Percentiles rank a stretch among this genome's conserved stretches.
Evolutionary conservation across 2,113 vertebrate genomes (phyloP).

Genomic region (Otus sunia): DNA sequence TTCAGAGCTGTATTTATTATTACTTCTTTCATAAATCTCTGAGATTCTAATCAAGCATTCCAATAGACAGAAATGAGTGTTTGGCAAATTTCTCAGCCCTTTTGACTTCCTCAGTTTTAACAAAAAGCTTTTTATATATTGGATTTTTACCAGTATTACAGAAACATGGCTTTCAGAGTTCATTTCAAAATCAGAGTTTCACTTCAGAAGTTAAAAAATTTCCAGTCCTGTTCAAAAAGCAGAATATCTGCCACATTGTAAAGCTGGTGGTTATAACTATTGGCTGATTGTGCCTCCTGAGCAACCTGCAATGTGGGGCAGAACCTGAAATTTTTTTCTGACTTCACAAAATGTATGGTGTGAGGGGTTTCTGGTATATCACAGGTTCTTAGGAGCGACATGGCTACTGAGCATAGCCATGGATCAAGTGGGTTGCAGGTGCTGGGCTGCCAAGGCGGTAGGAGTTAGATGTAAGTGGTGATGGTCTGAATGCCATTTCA

Average conservation of each 20-base stretch:
- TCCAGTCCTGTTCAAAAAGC: neutral
- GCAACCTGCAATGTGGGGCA: rapidly evolving
- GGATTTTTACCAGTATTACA: neutral
- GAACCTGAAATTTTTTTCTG: neutral
- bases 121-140: neutral
- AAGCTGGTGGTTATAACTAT: neutral
- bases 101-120: neutral
- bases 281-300: neutral
- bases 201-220: neutral
- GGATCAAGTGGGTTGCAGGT: neutral
- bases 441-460: neutral
- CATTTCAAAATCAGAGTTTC: neutral
- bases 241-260: neutral
- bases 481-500: neutral
- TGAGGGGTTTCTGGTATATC: neutral
- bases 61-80: neutral
- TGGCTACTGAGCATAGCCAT: neutral
- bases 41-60: neutral
- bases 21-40: neutral
- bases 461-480: neutral
- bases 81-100: neutral
- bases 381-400: neutral
- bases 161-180: neutral
- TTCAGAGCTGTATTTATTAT: slow-evolving; percentile 16
- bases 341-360: neutral